Conservation (phyloP, 2,113 vertebrate genomes). For the Percina caprodes region DNA sequence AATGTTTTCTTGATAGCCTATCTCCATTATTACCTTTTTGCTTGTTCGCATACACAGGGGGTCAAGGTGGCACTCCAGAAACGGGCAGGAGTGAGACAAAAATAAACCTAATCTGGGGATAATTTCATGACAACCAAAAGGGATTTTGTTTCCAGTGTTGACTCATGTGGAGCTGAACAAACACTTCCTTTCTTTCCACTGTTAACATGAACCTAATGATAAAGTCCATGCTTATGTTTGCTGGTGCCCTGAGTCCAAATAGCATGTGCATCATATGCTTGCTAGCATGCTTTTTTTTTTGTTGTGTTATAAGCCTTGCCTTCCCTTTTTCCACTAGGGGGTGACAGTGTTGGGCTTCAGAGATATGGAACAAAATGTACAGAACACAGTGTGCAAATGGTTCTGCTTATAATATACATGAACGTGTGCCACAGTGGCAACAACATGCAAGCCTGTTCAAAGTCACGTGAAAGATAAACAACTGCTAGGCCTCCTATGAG, state of each 20-base stretch:
- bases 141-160: neutral
- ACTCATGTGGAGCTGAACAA: neutral
- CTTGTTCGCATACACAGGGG: neutral
- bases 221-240: neutral
- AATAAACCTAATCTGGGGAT: neutral
- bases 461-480: neutral
- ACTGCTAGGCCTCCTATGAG: neutral
- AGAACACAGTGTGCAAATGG: conserved; percentile 68
- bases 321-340: conserved; percentile 56
- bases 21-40: neutral
- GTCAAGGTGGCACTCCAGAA: neutral
- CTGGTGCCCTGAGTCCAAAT: neutral
- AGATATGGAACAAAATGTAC: conserved; percentile 73
- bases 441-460: neutral
- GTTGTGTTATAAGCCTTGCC: neutral
- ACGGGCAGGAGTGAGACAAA: neutral
- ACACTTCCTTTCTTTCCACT: neutral
- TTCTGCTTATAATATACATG: conserved; percentile 1
- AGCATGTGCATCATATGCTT: neutral
- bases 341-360: conserved; percentile 21
- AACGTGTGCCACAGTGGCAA: conserved; percentile 15
- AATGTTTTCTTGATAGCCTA: neutral
- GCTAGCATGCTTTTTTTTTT: neutral
- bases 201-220: neutral
- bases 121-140: neutral